Base-by-base conservation (phyloP, 2,888 invertebrate genomes). In the Drosophila anomalipes region DNA sequence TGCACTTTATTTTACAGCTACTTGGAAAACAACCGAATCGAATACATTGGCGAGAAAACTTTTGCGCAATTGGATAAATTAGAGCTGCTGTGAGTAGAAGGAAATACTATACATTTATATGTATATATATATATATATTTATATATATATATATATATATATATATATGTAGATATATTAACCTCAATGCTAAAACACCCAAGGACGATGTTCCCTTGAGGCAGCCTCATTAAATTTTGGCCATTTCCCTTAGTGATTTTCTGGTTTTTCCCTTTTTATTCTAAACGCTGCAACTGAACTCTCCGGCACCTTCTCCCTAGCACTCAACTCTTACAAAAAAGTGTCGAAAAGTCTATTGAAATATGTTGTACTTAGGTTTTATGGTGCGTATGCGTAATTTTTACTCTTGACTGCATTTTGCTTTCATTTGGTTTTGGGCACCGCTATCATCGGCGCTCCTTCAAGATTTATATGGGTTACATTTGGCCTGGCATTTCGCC, bases 1-100 rank as follows among this genome's bases (percentile, higher is more conserved):
- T 70, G 58, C 59, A 70, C 54, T 77, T 78, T 71, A 33, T 70
- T 75, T 93, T 89, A 61, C 87, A 94, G 94, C 74, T 91, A 92
- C 81, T 91, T 95, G 77, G 93, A 94, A 81, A 83, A 91, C 74
- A 95, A 95, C 92, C 80, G 84, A 57, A 94, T 95, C 66, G 92
- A 92, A 74, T 91, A 87, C 39, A 93, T 95, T 79, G 92, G 92
- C 47, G 93, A 94, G 70, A 82, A 93, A 70, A 92, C 94, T 63
- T 95, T 95, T 86, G 86, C 91, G 19, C 89, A 92, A 70, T 91
- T 95, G 75, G 92, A 93, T 64, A 92, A 91, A 78, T 90, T 95
- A 76, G 92, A 93, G 87, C 92, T 93, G 73, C 83, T 95, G 95
- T 95, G 92, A 94, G 94, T 94, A 82, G 67, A 72, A 69, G 30